phyloP scores from a whole-genome alignment of 1,140 invertebrate species.

The Panagrolaimus sp. region DNA sequence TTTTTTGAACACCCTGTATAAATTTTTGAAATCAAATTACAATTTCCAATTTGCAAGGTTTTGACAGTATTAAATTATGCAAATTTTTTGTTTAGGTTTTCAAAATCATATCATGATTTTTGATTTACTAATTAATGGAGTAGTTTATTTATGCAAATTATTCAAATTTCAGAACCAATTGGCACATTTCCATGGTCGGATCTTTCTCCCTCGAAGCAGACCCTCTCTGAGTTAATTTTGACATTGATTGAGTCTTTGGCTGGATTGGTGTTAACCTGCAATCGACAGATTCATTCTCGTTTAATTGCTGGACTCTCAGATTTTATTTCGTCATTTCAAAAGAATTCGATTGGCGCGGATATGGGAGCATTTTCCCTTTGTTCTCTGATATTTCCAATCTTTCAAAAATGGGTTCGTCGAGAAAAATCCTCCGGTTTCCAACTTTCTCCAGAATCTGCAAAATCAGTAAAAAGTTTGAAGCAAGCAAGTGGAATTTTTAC shows the following conservation, averaged over 20 bases:
- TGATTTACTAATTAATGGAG: no score
- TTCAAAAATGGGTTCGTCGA: constrained; percentile 13
- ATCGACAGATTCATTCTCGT: neutral
- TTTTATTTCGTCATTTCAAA: neutral
- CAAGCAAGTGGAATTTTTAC: neutral
- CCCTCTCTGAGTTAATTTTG: neutral
- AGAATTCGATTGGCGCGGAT: neutral
- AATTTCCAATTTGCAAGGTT: no score
- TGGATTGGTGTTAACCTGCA: neutral
- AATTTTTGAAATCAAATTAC: no score
- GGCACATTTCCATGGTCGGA: constrained; percentile 1
- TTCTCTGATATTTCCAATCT: constrained; percentile 13
- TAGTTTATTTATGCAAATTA: no score
- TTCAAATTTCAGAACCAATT: neutral
- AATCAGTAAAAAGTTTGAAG: neutral
- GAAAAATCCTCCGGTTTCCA: neutral
- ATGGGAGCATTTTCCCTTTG: constrained; percentile 10
- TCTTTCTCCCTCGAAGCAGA: neutral
- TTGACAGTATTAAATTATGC: no score
- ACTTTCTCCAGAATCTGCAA: neutral
- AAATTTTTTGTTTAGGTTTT: no score
- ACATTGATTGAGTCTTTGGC: neutral
- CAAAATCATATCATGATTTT: no score
- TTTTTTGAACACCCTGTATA: no score
- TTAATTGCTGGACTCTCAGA: neutral